phyloP scores from a whole-genome alignment of 37 sponge, comb jelly and placozoan species.

The Aplysina aerophoba region DNA sequence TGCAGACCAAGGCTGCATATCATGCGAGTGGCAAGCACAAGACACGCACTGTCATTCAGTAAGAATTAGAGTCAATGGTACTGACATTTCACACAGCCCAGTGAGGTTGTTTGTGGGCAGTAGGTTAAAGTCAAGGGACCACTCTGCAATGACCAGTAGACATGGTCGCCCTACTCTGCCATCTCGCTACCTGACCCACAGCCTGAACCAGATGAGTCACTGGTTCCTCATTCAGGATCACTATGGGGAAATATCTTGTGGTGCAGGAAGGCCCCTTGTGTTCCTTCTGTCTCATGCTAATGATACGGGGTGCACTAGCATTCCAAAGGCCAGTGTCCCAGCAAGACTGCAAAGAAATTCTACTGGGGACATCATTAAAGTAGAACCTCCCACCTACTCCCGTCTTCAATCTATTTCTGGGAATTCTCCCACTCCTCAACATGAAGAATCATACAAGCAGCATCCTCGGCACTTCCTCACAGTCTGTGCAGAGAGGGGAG shows the following conservation, averaged over 20 bases:
- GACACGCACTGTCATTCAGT: not conserved
- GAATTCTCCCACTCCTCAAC: constrained; percentile 7
- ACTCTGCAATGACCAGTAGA: not conserved
- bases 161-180: not conserved
- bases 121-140: not conserved
- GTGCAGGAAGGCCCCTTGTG: constrained; percentile 4
- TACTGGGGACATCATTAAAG: not conserved
- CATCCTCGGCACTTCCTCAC: constrained; percentile 32
- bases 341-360: not conserved
- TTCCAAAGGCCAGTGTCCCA: not conserved
- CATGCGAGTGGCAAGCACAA: not conserved
- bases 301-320: not conserved
- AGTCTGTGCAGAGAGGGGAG: constrained; percentile 22
- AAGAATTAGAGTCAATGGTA: not conserved
- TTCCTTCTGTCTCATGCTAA: not conserved
- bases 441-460: not conserved
- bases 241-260: not conserved
- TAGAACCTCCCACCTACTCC: not conserved
- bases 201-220: not conserved
- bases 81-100: constrained; percentile 6
- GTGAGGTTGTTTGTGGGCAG: not conserved
- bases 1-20: too few species aligned
- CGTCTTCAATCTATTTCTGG: not conserved
- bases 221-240: not conserved
- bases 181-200: not conserved